phyloP scores from a whole-genome alignment of 2,797 vertebrate genomes.

The Acanthis flammea region DNA sequence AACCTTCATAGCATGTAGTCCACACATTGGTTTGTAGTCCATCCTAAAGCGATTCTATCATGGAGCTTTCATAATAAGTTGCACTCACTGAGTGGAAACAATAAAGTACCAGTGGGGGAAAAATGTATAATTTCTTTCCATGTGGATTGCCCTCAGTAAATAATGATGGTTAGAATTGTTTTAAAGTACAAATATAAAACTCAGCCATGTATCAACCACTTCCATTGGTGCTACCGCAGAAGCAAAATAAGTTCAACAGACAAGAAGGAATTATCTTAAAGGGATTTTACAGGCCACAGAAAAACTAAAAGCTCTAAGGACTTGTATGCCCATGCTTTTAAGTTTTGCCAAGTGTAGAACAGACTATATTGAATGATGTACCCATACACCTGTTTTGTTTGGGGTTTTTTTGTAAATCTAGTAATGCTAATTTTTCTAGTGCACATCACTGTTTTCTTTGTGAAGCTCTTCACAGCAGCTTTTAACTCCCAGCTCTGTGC shows the following conservation, averaged over 20 bases:
- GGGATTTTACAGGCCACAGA: not conserved
- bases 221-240: not conserved
- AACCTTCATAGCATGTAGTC: not conserved
- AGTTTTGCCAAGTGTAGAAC: not conserved
- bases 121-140: not conserved
- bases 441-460: not conserved
- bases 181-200: not conserved
- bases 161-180: not conserved
- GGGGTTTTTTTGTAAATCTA: not conserved
- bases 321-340: not conserved
- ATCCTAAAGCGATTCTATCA: not conserved
- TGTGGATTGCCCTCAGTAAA: not conserved
- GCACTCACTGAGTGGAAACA: not conserved
- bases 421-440: not conserved
- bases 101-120: not conserved
- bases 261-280: not conserved
- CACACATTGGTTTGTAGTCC: not conserved
- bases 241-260: not conserved
- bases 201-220: not conserved
- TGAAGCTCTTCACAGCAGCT: constrained; percentile 2
- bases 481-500: constrained; percentile 7
- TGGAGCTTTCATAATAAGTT: not conserved
- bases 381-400: not conserved
- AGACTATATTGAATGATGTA: not conserved
- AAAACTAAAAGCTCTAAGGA: not conserved